Percentiles rank a stretch among this genome's conserved stretches.
Conservation (phyloP, 2,888 invertebrate genomes). For the Tenthredo distinguenda region DNA sequence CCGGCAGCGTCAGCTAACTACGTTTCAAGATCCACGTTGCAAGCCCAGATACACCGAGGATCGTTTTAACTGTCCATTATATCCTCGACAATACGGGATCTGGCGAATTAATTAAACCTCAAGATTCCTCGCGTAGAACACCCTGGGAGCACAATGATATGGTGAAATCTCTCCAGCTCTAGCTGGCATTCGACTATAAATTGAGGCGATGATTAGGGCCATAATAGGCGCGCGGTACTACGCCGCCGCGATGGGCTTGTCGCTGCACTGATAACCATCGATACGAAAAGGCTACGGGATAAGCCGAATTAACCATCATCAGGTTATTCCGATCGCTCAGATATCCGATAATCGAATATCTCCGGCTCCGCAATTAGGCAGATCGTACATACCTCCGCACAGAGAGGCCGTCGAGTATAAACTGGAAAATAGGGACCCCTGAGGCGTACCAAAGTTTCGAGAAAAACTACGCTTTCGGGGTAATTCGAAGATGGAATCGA, state of each 20-base stretch:
- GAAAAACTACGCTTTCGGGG: too few species aligned
- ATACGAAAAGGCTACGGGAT: slow-evolving; percentile 17
- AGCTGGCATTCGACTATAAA: not conserved
- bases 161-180: not conserved
- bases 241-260: not conserved
- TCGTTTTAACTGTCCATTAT: slow-evolving; percentile 16
- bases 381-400: not conserved
- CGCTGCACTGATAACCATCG: slow-evolving; percentile 8
- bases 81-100: not conserved
- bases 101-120: slow-evolving; percentile 17
- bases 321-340: slow-evolving; percentile 28
- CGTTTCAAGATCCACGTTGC: not conserved
- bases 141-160: not conserved
- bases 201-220: not conserved
- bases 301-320: slow-evolving; percentile 39
- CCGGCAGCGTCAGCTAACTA: not conserved
- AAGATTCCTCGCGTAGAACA: not conserved
- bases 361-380: not conserved
- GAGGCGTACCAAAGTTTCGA: too few species aligned
- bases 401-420: not conserved
- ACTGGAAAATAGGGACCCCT: too few species aligned
- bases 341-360: not conserved
- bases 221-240: not conserved
- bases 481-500: too few species aligned
- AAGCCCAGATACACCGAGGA: not conserved